phyloP scores from a whole-genome alignment of 2,888 invertebrate species.

The Drosophila atripex region DNA sequence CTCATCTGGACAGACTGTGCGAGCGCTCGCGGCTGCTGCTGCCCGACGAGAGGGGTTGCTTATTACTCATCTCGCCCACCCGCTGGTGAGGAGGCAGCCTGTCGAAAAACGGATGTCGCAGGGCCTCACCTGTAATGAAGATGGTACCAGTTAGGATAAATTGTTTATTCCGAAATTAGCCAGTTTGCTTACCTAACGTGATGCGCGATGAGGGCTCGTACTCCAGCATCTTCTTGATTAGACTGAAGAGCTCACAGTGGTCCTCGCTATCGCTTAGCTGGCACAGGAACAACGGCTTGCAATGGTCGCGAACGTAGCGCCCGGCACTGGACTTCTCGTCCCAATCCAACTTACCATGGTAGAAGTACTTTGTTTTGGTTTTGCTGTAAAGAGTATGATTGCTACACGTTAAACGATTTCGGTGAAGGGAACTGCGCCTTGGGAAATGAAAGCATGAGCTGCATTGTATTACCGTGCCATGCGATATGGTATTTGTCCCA shows the following conservation, averaged over 20 bases:
- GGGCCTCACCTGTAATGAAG: constrained; percentile 87
- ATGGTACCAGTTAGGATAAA: background rate
- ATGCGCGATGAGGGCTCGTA: constrained; percentile 97
- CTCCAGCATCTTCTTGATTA: constrained; percentile 97
- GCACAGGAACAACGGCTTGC: constrained; percentile 98
- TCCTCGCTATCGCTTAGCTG: constrained; percentile 94
- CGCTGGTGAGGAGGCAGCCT: constrained; percentile 92
- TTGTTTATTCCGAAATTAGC: background rate
- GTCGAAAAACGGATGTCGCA: constrained; percentile 96
- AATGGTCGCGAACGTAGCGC: constrained; percentile 98
- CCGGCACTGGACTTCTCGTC: constrained; percentile 98
- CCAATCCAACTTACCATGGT: constrained; percentile 98
- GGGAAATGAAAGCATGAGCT: constrained; percentile 79
- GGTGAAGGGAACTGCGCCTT: constrained; percentile 79
- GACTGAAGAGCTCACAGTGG: constrained; percentile 96
- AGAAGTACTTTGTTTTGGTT: constrained; percentile 99
- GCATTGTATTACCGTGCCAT: constrained; percentile 87
- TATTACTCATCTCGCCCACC: constrained; percentile 85
- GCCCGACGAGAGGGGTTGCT: constrained; percentile 80
- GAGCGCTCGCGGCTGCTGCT: constrained; percentile 87
- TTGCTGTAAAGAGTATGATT: constrained; percentile 87
- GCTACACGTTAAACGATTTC: constrained; percentile 83
- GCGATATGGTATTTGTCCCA: constrained; percentile 96
- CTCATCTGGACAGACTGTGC: constrained; percentile 85
- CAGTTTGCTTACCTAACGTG: constrained; percentile 86